phyloP scores from a whole-genome alignment of 2,888 invertebrate species.

The Clusia tigrina region DNA sequence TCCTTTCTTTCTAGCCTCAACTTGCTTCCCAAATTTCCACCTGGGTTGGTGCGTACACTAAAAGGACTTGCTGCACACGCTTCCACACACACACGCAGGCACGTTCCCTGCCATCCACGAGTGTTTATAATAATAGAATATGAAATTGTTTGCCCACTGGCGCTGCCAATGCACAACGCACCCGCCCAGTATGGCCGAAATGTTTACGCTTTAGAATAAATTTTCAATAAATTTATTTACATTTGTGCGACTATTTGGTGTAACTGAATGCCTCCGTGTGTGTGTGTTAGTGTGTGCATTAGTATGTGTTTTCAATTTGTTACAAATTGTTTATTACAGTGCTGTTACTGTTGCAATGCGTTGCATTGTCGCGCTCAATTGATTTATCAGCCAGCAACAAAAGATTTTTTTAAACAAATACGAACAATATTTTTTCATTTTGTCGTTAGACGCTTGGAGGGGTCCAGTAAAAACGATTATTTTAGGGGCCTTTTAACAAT shows the following conservation, averaged over 20 bases:
- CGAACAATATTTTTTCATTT: not conserved
- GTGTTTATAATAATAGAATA: not conserved
- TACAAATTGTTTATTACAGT: not conserved
- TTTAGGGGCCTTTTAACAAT: no score
- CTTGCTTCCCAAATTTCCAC: no score
- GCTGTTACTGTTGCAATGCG: not conserved
- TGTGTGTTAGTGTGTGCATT: not conserved
- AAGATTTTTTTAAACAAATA: not conserved
- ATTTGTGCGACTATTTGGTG: slow-evolving; percentile 5
- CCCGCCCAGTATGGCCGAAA: not conserved
- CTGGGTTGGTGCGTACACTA: no score
- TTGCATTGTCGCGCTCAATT: slow-evolving; percentile 14
- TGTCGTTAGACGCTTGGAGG: no score
- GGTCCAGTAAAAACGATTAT: no score
- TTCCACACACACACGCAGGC: no score
- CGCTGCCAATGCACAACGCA: not conserved
- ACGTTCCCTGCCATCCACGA: no score
- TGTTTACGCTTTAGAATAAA: slow-evolving; percentile 13
- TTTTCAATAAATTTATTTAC: slow-evolving; percentile 19
- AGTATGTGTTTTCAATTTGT: slow-evolving; percentile 4
- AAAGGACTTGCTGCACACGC: no score
- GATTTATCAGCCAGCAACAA: slow-evolving; percentile 25
- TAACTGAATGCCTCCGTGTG: not conserved
- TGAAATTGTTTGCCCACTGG: not conserved
- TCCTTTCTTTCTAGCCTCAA: no score